A percentile compares a stretch with the other conserved stretches of the same genome.
phyloP scores from a whole-genome alignment of 1,140 invertebrate genomes.

The Telenomus remus region DNA sequence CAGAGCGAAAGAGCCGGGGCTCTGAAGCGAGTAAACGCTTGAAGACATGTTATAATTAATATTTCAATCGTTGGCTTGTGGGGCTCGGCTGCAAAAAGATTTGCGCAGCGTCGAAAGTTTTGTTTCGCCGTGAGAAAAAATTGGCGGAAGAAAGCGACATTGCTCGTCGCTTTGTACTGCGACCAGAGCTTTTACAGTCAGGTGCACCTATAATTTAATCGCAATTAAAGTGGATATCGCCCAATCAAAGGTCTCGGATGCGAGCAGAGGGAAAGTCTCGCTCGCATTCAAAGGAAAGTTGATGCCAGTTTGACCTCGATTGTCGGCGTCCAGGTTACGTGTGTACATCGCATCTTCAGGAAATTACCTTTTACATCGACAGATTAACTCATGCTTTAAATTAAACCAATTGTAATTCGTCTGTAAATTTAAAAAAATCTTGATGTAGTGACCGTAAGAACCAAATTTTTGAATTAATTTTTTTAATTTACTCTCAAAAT shows the following conservation, averaged over 20 bases:
- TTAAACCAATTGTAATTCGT: conserved; percentile 14
- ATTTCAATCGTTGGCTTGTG: conserved; percentile 40
- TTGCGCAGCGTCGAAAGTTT: conserved; percentile 25
- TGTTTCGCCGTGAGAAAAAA: conserved; percentile 1
- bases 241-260: conserved; percentile 44
- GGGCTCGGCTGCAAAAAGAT: conserved; percentile 29
- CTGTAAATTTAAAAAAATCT: too few relatives aligned
- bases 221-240: conserved; percentile 46
- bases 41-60: conserved; percentile 44
- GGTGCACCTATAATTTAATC: conserved; percentile 42
- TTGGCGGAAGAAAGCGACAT: conserved; percentile 21
- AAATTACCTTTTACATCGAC: conserved; percentile 28
- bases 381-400: conserved; percentile 20
- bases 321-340: conserved; percentile 34
- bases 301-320: conserved; percentile 51
- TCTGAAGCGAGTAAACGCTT: conserved; percentile 2
- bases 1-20: too few relatives aligned
- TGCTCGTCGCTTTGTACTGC: conserved; percentile 1
- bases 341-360: conserved; percentile 19
- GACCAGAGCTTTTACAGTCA: conserved; percentile 32
- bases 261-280: conserved; percentile 44
- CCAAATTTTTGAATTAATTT: too few relatives aligned
- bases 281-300: conserved; percentile 54
- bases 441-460: too few relatives aligned
- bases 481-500: too few relatives aligned